A percentile compares a stretch with the other conserved stretches of the same genome.
These are phyloP conservation scores for Sphaeridia pumilis DNA, from an alignment of 2,888 invertebrate species.

Conservation along the genomic window DNA sequence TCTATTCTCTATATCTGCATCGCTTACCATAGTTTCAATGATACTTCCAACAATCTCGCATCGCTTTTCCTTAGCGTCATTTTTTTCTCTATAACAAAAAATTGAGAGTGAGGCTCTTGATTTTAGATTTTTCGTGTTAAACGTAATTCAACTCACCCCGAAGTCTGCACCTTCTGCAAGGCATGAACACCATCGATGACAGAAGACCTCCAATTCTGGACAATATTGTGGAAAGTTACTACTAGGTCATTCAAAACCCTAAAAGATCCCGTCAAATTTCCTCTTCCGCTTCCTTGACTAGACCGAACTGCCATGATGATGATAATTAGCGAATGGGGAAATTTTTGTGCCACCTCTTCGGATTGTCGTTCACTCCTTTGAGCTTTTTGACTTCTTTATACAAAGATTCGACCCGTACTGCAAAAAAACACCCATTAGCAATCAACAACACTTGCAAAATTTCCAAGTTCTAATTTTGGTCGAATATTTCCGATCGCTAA, in stretches of 20 bases:
- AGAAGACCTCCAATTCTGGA: constrained; percentile 27
- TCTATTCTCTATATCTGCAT: no score
- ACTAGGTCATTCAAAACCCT: constrained; percentile 26
- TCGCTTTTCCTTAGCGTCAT: constrained; percentile 19
- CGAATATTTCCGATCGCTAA: constrained; percentile 1
- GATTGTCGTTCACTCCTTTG: constrained; percentile 44
- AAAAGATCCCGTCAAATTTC: constrained; percentile 26
- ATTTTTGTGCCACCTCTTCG: constrained; percentile 10
- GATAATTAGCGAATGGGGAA: no score
- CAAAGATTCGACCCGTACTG: constrained; percentile 55
- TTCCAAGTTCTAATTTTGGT: background rate
- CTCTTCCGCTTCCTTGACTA: constrained; percentile 2
- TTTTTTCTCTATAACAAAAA: constrained; percentile 16
- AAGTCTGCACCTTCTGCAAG: constrained; percentile 20
- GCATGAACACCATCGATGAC: constrained; percentile 18
- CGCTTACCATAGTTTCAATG: constrained; percentile 23
- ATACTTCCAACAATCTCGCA: constrained; percentile 24
- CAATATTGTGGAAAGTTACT: constrained; percentile 21
- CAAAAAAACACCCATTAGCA: constrained; percentile 39
- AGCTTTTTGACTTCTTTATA: constrained; percentile 66
- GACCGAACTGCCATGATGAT: no score
- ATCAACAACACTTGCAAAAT: constrained; percentile 4
- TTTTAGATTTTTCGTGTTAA: background rate
- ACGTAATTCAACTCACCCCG: constrained; percentile 21
- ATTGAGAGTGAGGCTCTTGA: background rate